A percentile compares a stretch with the other conserved stretches of the same genome.
These are phyloP conservation scores for Mormyrops attenuatus DNA, from an alignment of 2,797 vertebrate genomes.

Conservation along the genomic window DNA sequence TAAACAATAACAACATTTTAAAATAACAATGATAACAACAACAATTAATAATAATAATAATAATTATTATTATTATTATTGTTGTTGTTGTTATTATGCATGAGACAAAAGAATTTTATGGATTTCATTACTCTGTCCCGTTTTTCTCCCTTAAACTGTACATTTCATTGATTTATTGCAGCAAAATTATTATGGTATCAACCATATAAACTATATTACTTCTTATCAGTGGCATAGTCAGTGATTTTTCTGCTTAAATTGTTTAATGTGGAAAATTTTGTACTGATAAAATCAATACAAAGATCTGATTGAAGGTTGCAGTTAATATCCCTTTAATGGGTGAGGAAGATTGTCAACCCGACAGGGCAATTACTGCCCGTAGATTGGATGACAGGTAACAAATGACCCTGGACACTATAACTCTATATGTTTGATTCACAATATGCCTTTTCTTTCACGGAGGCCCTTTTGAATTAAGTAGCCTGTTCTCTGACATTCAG, in stretches of 20 bases:
- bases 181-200: not conserved
- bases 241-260: not conserved
- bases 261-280: not conserved
- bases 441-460: not conserved
- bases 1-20: not conserved
- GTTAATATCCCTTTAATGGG: not conserved
- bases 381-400: slow-evolving; percentile 8
- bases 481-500: slow-evolving; percentile 7
- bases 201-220: not conserved
- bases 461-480: slow-evolving; percentile 10
- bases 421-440: not conserved
- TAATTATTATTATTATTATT: not conserved
- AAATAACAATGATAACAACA: not conserved
- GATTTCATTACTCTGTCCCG: not conserved
- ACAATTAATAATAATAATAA: not conserved
- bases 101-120: not conserved
- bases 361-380: not conserved
- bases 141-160: not conserved
- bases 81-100: not conserved
- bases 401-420: not conserved
- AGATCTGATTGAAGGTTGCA: not conserved
- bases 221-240: not conserved
- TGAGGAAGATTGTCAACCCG: not conserved
- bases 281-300: not conserved
- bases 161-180: not conserved